Percentiles rank a stretch among this genome's conserved stretches.
Conservation (phyloP, 2,797 vertebrate genomes). For the Lacerta agilis region DNA sequence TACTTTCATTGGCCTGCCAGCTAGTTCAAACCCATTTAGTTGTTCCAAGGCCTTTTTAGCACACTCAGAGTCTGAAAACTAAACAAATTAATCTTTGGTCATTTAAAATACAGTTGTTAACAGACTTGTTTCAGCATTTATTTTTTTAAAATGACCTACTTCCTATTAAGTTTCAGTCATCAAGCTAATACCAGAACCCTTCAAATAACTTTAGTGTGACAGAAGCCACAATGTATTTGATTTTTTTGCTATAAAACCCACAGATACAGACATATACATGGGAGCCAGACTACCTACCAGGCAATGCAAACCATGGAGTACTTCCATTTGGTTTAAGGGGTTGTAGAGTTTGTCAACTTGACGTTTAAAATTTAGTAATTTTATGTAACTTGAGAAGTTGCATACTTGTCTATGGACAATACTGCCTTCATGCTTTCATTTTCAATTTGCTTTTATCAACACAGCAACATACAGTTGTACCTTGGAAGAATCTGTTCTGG, state of each 20-base stretch:
- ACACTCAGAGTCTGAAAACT: slow-evolving; percentile 96
- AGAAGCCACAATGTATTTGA: neutral
- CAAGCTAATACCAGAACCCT: neutral
- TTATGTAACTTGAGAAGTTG: neutral
- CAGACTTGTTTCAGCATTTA: neutral
- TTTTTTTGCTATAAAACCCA: neutral
- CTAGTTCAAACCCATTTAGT: slow-evolving; percentile 95
- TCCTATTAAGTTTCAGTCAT: neutral
- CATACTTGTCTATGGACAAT: neutral
- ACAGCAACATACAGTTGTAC: neutral
- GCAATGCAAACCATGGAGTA: neutral
- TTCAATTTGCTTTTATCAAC: neutral
- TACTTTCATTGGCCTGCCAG: slow-evolving; percentile 97
- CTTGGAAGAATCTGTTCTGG: no score
- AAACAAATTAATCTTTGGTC: slow-evolving; percentile 10
- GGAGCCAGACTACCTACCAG: neutral
- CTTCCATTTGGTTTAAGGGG: neutral
- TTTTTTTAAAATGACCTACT: neutral
- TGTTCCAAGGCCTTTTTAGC: slow-evolving; percentile 97
- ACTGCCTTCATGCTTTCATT: neutral
- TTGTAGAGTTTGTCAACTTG: neutral
- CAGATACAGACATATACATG: neutral
- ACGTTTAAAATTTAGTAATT: neutral
- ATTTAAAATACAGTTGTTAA: neutral
- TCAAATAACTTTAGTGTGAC: neutral